Conservation (phyloP, 2,113 vertebrate genomes). For the Passer montanus region DNA sequence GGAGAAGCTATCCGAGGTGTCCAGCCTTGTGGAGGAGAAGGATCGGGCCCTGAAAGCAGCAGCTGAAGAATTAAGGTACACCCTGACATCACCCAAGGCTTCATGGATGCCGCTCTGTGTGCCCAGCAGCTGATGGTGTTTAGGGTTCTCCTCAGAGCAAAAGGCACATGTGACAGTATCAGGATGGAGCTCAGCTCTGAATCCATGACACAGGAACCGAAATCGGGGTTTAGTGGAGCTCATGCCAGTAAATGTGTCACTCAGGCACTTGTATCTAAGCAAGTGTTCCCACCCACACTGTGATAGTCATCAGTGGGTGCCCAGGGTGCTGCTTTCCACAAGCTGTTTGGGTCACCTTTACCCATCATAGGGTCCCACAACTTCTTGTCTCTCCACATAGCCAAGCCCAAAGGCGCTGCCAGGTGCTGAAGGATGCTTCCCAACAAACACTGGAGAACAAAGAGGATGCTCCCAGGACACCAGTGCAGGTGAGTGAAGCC, state of each 20-base stretch:
- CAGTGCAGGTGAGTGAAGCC: not conserved
- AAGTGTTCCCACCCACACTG: not conserved
- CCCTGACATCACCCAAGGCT: accelerated
- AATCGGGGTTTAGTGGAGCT: not conserved
- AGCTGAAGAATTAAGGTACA: constrained; percentile 71
- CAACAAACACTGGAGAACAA: not conserved
- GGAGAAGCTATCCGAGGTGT: constrained; percentile 54
- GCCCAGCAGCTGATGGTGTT: not conserved
- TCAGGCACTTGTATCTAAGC: not conserved
- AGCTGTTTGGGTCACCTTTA: not conserved
- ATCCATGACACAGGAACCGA: not conserved
- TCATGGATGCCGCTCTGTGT: not conserved
- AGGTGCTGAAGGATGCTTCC: not conserved
- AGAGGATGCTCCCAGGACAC: not conserved
- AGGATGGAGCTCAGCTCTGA: not conserved
- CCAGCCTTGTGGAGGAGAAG: constrained; percentile 68
- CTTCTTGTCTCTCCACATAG: not conserved
- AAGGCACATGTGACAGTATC: not conserved
- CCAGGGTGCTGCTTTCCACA: not conserved
- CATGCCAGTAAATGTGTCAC: not conserved
- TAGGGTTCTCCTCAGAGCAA: not conserved
- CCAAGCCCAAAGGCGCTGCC: not conserved
- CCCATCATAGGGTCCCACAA: accelerated
- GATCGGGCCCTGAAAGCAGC: constrained; percentile 63
- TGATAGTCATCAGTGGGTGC: not conserved